phyloP scores from a whole-genome alignment of 2,113 vertebrate species.

The Calidris pygmaea region DNA sequence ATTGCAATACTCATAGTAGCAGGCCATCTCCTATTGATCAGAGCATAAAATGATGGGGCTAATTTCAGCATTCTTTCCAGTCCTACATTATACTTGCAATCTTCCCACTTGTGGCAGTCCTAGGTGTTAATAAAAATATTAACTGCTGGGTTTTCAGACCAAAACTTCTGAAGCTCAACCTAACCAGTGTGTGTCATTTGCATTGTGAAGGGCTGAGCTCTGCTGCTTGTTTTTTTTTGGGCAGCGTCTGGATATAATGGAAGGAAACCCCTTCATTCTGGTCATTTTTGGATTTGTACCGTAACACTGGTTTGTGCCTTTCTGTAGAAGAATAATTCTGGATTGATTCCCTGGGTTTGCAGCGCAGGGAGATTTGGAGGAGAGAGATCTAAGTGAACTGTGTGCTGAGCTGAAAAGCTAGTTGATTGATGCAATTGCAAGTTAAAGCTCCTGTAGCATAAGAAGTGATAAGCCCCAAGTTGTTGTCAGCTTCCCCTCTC shows the following conservation, averaged over 20 bases:
- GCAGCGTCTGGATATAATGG: not conserved
- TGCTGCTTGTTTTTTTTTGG: not conserved
- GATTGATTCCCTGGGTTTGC: not conserved
- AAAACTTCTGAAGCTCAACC: not conserved
- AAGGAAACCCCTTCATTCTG: not conserved
- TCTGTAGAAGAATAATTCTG: not conserved
- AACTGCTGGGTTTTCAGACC: not conserved
- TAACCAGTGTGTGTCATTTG: not conserved
- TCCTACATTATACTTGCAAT: not conserved
- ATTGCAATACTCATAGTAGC: not conserved
- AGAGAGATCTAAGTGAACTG: not conserved
- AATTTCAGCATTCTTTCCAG: not conserved
- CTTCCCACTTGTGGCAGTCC: not conserved
- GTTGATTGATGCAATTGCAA: not conserved
- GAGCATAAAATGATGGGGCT: not conserved
- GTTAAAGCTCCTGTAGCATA: not conserved
- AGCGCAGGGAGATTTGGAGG: not conserved
- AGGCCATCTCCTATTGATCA: not conserved
- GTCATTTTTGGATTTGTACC: not conserved
- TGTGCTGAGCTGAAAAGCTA: not conserved
- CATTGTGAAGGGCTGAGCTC: not conserved
- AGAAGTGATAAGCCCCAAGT: not conserved
- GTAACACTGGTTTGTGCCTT: not conserved
- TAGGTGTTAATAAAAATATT: not conserved
- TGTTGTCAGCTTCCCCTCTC: not conserved